Percentiles rank a stretch among this genome's conserved stretches.
phyloP scores from a whole-genome alignment of 2,888 invertebrate genomes.

The Fragum whitleyi region DNA sequence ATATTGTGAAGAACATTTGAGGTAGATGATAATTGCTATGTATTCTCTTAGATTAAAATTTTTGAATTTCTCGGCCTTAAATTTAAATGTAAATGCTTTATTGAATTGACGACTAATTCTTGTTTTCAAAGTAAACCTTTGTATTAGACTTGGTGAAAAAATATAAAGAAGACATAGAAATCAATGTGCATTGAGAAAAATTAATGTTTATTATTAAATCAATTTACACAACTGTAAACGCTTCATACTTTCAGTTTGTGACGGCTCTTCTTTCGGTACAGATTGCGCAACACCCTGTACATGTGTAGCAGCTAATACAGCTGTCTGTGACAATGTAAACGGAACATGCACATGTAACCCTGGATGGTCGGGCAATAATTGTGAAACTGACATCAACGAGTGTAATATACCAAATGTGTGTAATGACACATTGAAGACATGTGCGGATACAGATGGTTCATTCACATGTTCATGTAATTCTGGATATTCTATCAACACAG shows the following conservation, averaged over 20 bases:
- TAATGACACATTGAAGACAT: constrained; percentile 42
- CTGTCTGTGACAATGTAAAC: constrained; percentile 48
- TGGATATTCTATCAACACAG: constrained; percentile 50
- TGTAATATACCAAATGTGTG: constrained; percentile 45
- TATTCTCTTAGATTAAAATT: no score
- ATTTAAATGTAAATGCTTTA: no score
- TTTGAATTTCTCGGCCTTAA: no score
- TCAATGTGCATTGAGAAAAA: no score
- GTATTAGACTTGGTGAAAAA: no score
- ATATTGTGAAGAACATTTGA: no score
- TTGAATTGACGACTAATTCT: no score
- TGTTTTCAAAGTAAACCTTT: no score
- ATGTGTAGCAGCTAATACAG: constrained; percentile 48
- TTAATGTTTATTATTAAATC: no score
- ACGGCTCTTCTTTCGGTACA: neutral
- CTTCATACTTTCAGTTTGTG: constrained; percentile 19
- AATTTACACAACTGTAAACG: no score
- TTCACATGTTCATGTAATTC: constrained; percentile 51
- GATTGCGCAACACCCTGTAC: constrained; percentile 30
- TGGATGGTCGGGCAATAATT: constrained; percentile 57
- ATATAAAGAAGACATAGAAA: no score
- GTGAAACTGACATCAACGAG: constrained; percentile 57
- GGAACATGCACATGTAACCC: constrained; percentile 57
- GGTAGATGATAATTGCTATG: no score
- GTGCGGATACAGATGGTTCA: constrained; percentile 52